Conservation (phyloP, 2,888 invertebrate genomes). For the Spilarctia lutea region DNA sequence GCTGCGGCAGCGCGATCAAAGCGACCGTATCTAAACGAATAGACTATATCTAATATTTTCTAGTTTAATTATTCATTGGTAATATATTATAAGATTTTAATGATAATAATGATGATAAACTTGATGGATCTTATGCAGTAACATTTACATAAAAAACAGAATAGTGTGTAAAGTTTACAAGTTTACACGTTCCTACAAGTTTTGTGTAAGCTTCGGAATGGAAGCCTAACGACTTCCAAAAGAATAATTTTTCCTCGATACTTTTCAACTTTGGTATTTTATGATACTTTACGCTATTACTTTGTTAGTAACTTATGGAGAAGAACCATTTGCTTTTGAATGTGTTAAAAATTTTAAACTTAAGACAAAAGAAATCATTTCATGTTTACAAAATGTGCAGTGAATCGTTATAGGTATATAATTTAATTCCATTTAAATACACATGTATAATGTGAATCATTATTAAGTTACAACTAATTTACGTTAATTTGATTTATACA, state of each 20-base stretch:
- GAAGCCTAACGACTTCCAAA: slow-evolving; percentile 12
- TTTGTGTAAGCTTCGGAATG: slow-evolving; percentile 17
- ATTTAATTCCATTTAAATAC: too few relatives aligned
- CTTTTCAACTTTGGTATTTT: slow-evolving; percentile 4
- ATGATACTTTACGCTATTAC: neutral
- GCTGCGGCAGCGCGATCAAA: too few relatives aligned
- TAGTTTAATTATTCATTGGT: too few relatives aligned
- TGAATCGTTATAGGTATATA: neutral
- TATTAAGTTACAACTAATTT: neutral
- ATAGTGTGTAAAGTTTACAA: slow-evolving; percentile 5
- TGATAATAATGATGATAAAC: neutral
- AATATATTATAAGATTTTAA: too few relatives aligned
- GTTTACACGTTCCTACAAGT: slow-evolving; percentile 21
- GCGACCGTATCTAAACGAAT: too few relatives aligned
- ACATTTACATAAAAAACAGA: too few relatives aligned
- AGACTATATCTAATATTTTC: too few relatives aligned
- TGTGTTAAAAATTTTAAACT: neutral
- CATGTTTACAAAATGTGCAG: neutral
- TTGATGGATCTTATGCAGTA: neutral
- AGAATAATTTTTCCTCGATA: slow-evolving; percentile 14
- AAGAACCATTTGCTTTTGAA: neutral
- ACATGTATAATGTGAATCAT: neutral
- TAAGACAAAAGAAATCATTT: neutral
- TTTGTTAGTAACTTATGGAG: neutral
- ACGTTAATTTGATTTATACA: neutral